Evolutionary conservation across 2,113 vertebrate genomes (phyloP).

Genomic region (Trinectes maculatus): DNA sequence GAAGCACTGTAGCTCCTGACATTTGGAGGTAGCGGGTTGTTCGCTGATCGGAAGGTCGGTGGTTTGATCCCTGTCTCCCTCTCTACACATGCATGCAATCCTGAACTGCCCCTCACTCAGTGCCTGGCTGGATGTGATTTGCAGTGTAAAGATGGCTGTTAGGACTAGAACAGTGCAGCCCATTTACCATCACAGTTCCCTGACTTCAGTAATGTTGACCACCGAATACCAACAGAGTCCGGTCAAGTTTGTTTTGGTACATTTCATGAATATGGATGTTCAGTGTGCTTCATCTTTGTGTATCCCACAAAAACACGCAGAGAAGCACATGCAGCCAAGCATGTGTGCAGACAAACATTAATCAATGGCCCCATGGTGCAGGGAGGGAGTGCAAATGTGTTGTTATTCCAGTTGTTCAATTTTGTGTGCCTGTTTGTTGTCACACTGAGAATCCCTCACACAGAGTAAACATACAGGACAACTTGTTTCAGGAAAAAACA

Average conservation of each 20-base stretch:
- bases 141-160: not conserved
- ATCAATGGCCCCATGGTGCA: slow-evolving; percentile 19
- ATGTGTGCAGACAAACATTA: slow-evolving; percentile 11
- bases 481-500: slow-evolving; percentile 19
- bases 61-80: not conserved
- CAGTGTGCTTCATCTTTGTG: slow-evolving; percentile 27
- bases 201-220: slow-evolving; percentile 23
- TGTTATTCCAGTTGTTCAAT: slow-evolving; percentile 43
- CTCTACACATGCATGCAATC: not conserved
- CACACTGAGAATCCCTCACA: slow-evolving; percentile 33
- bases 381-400: slow-evolving; percentile 12
- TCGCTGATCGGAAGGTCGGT: not conserved
- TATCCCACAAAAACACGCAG: slow-evolving; percentile 7
- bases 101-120: not conserved
- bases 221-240: slow-evolving; percentile 19
- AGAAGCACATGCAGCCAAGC: slow-evolving; percentile 13
- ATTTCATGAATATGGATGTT: slow-evolving; percentile 50
- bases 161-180: not conserved
- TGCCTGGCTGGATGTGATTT: not conserved
- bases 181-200: slow-evolving; percentile 28
- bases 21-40: not conserved
- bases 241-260: slow-evolving; percentile 40
- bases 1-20: slow-evolving; percentile 25
- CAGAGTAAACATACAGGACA: slow-evolving; percentile 47
- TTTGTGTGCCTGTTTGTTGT: slow-evolving; percentile 13